These are phyloP conservation scores for Oxyteleia sp. DNA, from an alignment of 2,888 invertebrate species.

Conservation along the genomic window DNA sequence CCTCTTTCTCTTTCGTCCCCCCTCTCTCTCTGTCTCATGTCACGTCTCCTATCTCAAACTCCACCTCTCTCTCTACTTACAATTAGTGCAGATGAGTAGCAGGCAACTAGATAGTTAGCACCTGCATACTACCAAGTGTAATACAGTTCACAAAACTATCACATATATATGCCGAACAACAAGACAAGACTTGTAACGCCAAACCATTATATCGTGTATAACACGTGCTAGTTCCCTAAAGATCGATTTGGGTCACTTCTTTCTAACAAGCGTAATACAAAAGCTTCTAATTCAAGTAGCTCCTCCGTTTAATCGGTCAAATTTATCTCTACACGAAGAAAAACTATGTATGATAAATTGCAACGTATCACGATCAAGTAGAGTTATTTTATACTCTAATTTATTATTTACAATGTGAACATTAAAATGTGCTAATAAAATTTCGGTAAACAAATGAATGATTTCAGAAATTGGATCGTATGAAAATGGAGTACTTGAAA, in stretches of 20 bases:
- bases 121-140: constrained; percentile 46
- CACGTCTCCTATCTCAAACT: constrained; percentile 4
- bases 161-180: constrained; percentile 29
- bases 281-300: constrained; percentile 36
- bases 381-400: too few relatives aligned
- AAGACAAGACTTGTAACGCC: constrained; percentile 56
- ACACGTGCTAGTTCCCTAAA: constrained; percentile 52
- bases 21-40: background rate
- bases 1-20: constrained; percentile 15
- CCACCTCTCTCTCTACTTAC: constrained; percentile 44
- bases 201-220: constrained; percentile 47
- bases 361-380: too few relatives aligned
- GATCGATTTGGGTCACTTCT: constrained; percentile 52
- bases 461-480: too few relatives aligned
- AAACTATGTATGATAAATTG: too few relatives aligned
- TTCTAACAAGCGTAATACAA: constrained; percentile 20
- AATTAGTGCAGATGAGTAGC: constrained; percentile 59
- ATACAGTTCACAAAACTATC: constrained; percentile 46
- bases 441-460: too few relatives aligned
- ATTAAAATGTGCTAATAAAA: too few relatives aligned
- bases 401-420: too few relatives aligned
- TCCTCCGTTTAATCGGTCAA: constrained; percentile 15
- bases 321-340: background rate
- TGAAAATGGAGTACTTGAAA: too few relatives aligned
- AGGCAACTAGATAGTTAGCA: constrained; percentile 62